Evolutionary conservation across 1,140 invertebrate genomes (phyloP).

Genomic region (Pristionchus pacificus): DNA sequence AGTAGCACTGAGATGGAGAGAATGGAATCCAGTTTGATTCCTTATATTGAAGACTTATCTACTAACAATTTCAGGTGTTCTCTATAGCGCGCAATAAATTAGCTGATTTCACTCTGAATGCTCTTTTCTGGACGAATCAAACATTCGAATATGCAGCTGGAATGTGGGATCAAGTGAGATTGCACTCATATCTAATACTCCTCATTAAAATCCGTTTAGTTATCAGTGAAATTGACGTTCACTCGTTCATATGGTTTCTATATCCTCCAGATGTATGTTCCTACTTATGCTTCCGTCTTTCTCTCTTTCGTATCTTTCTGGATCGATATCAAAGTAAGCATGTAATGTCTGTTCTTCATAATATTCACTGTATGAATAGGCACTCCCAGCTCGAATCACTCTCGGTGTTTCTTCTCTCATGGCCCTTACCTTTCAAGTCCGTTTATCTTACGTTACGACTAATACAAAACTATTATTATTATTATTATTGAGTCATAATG

Average conservation of each 20-base stretch:
- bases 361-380: slow-evolving; percentile 14
- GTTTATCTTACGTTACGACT: slow-evolving; percentile 1
- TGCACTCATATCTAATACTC: slow-evolving; percentile 45
- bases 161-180: slow-evolving; percentile 46
- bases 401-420: slow-evolving; percentile 57
- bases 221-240: slow-evolving; percentile 61
- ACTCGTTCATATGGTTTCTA: slow-evolving; percentile 61
- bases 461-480: slow-evolving; percentile 5
- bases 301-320: slow-evolving; percentile 63
- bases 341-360: not conserved
- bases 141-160: slow-evolving; percentile 54
- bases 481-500: slow-evolving; percentile 1
- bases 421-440: slow-evolving; percentile 44
- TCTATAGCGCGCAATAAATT: slow-evolving; percentile 53
- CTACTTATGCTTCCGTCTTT: slow-evolving; percentile 60
- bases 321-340: slow-evolving; percentile 59
- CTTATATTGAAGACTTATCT: not conserved
- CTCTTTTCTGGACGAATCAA: slow-evolving; percentile 53
- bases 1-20: slow-evolving; percentile 52
- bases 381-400: slow-evolving; percentile 61
- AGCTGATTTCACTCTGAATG: slow-evolving; percentile 52
- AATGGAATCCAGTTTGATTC: slow-evolving; percentile 49
- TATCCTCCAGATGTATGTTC: slow-evolving; percentile 62
- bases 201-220: slow-evolving; percentile 28
- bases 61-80: slow-evolving; percentile 40